Conservation (phyloP, 1,140 invertebrate species). For the Physella acuta region DNA sequence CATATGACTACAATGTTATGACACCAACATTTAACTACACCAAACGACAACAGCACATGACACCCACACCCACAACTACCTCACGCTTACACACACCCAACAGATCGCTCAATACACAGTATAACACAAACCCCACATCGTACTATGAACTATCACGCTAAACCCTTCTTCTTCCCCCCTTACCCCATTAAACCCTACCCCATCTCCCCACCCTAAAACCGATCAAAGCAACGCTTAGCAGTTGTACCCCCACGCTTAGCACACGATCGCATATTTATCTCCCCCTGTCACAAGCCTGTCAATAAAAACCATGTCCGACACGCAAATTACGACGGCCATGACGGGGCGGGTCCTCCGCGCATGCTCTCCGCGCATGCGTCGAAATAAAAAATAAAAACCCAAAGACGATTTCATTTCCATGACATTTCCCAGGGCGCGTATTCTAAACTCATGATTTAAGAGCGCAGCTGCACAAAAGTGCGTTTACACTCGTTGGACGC, state of each 20-base stretch:
- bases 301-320: not conserved
- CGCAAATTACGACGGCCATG: not conserved
- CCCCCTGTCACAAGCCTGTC: not conserved
- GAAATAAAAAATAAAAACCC: not conserved
- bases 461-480: slow-evolving; percentile 8
- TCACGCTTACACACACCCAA: too few species aligned
- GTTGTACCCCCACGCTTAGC: not conserved
- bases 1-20: too few species aligned
- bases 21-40: too few species aligned
- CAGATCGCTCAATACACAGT: too few species aligned
- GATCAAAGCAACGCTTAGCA: not conserved
- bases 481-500: slow-evolving; percentile 4
- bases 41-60: too few species aligned
- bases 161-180: too few species aligned
- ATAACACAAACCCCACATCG: too few species aligned
- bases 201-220: not conserved
- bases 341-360: too few species aligned
- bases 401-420: not conserved
- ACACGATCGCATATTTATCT: not conserved
- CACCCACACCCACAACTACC: too few species aligned
- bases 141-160: too few species aligned
- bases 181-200: too few species aligned
- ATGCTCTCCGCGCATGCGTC: too few species aligned
- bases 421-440: not conserved
- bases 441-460: slow-evolving; percentile 8